Conservation (phyloP, 1,140 invertebrate genomes). For the Sarcophaga peregrina region DNA sequence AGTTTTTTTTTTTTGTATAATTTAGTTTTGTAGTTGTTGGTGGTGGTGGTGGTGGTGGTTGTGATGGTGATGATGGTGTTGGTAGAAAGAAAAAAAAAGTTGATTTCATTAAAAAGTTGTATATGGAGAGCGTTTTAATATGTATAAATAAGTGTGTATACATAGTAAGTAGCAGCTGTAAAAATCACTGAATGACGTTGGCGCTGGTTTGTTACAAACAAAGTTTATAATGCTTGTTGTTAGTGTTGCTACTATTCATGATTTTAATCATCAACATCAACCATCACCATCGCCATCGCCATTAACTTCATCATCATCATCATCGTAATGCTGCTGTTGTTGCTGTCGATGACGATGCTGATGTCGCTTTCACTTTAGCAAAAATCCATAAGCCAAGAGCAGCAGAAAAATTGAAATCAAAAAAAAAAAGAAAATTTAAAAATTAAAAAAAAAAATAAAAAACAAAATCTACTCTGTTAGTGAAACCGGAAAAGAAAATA, state of each 20-base stretch:
- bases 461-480: too few species aligned
- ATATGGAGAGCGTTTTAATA: background rate
- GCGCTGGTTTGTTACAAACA: too few species aligned
- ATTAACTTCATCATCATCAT: background rate
- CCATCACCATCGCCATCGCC: background rate
- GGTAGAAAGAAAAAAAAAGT: background rate
- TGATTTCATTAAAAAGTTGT: background rate
- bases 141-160: background rate
- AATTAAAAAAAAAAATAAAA: too few species aligned
- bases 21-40: background rate
- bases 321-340: background rate
- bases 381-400: slow-evolving; percentile 1
- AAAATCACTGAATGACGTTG: background rate
- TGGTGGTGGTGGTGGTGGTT: too few species aligned
- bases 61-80: too few species aligned
- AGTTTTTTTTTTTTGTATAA: background rate
- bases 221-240: background rate
- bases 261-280: background rate
- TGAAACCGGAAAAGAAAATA: slow-evolving; percentile 7
- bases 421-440: background rate
- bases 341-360: slow-evolving; percentile 8
- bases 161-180: background rate
- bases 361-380: slow-evolving; percentile 40
- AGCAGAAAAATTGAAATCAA: background rate
- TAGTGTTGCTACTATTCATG: background rate